A percentile compares a stretch with the other conserved stretches of the same genome.
Evolutionary conservation across 2,797 vertebrate genomes (phyloP).

Genomic region (Champsocephalus esox): DNA sequence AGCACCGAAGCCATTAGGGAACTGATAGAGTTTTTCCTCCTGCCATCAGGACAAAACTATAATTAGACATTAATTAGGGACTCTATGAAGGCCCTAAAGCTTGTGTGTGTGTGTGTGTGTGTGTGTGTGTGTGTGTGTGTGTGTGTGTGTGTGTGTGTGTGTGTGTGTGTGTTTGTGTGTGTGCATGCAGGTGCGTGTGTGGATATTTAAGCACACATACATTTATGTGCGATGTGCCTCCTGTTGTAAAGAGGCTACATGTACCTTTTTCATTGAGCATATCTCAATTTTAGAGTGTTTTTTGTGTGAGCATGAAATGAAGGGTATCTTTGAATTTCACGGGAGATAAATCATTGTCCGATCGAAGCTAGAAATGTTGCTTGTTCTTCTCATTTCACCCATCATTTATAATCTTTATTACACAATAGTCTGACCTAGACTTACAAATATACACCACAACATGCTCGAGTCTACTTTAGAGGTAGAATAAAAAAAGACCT

Average conservation of each 20-base stretch:
- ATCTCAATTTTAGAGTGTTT: slow-evolving; percentile 9
- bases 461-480: slow-evolving; percentile 46
- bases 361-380: slow-evolving; percentile 69
- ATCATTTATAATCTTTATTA: slow-evolving; percentile 85
- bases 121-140: slow-evolving; percentile 47
- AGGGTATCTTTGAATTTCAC: slow-evolving; percentile 14
- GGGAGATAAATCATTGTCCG: slow-evolving; percentile 21
- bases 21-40: slow-evolving; percentile 91
- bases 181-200: background rate
- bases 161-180: too few relatives aligned
- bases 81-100: slow-evolving; percentile 84
- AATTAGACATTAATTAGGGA: slow-evolving; percentile 94
- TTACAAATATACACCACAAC: slow-evolving; percentile 48
- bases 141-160: slow-evolving; percentile 33
- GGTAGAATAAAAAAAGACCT: slow-evolving; percentile 34
- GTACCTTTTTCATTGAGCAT: background rate
- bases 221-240: background rate
- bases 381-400: slow-evolving; percentile 54
- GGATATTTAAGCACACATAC: background rate
- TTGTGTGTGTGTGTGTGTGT: slow-evolving; percentile 65
- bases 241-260: background rate
- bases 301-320: background rate
- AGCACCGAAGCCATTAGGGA: slow-evolving; percentile 87
- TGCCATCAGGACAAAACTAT: slow-evolving; percentile 91
- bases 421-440: slow-evolving; percentile 43